A percentile compares a stretch with the other conserved stretches of the same genome.
These are phyloP conservation scores for Altica lythri DNA, from an alignment of 2,888 invertebrate species.

Conservation along the genomic window DNA sequence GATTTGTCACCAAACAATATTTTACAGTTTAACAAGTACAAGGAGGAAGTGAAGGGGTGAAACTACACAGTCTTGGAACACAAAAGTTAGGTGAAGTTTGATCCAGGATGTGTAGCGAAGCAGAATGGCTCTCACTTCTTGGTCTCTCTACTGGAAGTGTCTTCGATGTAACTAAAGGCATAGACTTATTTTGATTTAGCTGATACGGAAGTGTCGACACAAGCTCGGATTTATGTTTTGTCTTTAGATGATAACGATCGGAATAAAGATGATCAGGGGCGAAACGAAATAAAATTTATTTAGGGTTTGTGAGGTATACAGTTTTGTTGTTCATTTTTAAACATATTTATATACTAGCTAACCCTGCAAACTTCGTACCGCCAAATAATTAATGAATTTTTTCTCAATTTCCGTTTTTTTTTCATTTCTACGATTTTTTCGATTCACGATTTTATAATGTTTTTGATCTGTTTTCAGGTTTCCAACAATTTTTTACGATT, in stretches of 20 bases:
- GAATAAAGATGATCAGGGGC: neutral
- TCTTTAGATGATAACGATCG: conserved; percentile 34
- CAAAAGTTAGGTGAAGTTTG: conserved; percentile 52
- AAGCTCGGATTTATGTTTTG: conserved; percentile 52
- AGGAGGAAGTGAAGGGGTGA: conserved; percentile 43
- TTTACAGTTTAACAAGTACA: conserved; percentile 6
- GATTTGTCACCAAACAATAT: conserved; percentile 5
- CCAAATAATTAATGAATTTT: no score
- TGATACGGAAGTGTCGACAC: conserved; percentile 52
- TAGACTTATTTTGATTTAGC: conserved; percentile 52
- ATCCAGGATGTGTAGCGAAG: conserved; percentile 51
- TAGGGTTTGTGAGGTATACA: no score
- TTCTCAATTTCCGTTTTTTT: no score
- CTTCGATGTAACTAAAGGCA: conserved; percentile 43
- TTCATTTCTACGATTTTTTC: no score
- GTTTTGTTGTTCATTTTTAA: no score
- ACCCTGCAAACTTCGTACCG: no score
- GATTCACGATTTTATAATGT: no score
- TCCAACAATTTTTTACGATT: no score
- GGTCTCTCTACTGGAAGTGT: conserved; percentile 48
- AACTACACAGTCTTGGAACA: conserved; percentile 25
- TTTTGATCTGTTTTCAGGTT: no score
- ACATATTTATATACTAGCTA: no score
- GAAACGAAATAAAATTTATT: neutral
- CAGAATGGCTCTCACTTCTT: conserved; percentile 45